phyloP scores from a whole-genome alignment of 2,888 invertebrate genomes.

The Polymixis flavicincta region DNA sequence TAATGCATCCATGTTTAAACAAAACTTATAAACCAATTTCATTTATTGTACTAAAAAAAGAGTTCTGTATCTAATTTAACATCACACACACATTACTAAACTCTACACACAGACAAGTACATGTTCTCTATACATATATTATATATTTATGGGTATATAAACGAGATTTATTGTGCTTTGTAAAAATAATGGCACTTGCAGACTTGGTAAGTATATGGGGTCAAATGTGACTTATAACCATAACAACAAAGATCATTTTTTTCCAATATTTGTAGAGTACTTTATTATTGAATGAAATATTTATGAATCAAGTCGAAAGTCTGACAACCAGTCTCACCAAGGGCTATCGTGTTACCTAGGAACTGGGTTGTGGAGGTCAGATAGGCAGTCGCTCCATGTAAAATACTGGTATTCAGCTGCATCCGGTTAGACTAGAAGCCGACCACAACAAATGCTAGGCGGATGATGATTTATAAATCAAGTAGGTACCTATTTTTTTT shows the following conservation, averaged over 20 bases:
- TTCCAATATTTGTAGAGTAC: too few relatives aligned
- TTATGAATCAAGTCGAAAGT: not conserved
- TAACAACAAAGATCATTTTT: too few relatives aligned
- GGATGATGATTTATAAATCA: not conserved
- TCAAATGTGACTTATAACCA: not conserved
- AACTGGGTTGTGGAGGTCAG: too few relatives aligned
- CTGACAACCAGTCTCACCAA: not conserved
- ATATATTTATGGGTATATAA: conserved; percentile 32
- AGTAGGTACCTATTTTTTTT: not conserved
- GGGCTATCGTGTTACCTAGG: too few relatives aligned
- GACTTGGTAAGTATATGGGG: not conserved
- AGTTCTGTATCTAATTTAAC: not conserved
- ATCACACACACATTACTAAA: conserved; percentile 36
- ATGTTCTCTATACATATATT: conserved; percentile 46
- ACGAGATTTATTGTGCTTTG: conserved; percentile 40
- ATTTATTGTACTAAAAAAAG: not conserved
- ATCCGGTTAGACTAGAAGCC: not conserved
- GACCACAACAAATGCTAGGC: not conserved
- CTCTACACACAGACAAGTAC: conserved; percentile 57
- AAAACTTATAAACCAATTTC: not conserved
- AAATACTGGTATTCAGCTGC: not conserved
- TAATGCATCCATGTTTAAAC: not conserved
- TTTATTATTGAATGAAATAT: not conserved
- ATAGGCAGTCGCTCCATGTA: not conserved
- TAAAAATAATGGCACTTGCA: conserved; percentile 53